Conservation (phyloP, 2,888 invertebrate species). For the Phengaris alcon region DNA sequence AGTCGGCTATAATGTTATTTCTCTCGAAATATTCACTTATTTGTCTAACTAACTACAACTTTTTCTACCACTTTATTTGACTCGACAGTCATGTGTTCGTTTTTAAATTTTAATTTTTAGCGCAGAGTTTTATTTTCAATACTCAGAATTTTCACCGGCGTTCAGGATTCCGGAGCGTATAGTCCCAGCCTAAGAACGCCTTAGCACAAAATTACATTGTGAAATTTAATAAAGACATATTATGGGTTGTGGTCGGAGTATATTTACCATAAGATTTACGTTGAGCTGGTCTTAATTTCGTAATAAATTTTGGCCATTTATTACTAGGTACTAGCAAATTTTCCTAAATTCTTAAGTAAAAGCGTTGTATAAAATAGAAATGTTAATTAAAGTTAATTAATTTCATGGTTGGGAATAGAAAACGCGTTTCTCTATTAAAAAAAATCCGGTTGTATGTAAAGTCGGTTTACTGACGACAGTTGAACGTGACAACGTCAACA, state of each 20-base stretch:
- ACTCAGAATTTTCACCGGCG: too few relatives aligned
- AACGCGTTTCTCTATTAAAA: background rate
- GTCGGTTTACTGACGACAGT: too few relatives aligned
- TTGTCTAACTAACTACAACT: too few relatives aligned
- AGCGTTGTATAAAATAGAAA: background rate
- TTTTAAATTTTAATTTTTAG: too few relatives aligned
- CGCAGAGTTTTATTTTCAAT: too few relatives aligned
- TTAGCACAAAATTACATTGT: background rate
- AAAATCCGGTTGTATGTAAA: too few relatives aligned
- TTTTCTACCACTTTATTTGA: too few relatives aligned
- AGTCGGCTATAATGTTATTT: too few relatives aligned
- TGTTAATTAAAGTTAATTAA: background rate
- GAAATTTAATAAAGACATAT: slow-evolving; percentile 9
- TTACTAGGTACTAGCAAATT: background rate
- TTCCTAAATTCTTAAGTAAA: background rate
- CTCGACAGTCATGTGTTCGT: too few relatives aligned
- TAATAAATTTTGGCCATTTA: background rate
- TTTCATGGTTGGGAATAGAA: background rate
- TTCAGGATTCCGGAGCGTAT: background rate
- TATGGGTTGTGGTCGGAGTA: background rate
- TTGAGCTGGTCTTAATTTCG: slow-evolving; percentile 3
- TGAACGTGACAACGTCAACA: too few relatives aligned
- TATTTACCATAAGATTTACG: background rate
- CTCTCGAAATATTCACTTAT: too few relatives aligned
- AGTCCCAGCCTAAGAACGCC: background rate